Base-by-base conservation (phyloP, 2,888 invertebrate genomes). In the Chloroclystis v-ata region DNA sequence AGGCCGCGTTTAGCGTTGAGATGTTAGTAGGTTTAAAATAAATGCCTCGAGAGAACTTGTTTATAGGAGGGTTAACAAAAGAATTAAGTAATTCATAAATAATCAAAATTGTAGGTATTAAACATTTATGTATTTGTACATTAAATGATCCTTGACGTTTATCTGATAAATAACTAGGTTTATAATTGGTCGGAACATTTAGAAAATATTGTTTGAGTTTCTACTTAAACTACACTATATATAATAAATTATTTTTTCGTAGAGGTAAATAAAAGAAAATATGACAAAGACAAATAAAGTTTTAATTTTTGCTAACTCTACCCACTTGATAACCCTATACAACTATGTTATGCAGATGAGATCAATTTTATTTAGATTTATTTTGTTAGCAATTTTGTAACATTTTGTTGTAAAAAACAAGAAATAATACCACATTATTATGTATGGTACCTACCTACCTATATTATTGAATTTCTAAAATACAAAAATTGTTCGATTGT, bases 351-450 rank as follows among this genome's bases (percentile, higher is more conserved):
- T 82, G 82, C 78, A 82, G 79, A 82, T 78, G 76, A 77, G 78
- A 82, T 80, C 77, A 79, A 78, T 82, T 82, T 82, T 82, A 83
- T 83, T 83, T 67, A 83, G 81, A 85, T 86, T 84, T 84, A 85
- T 86, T 74, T 72, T 73, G 78, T 77, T 75, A 78, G 78, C 69
- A 76, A 64, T 63, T 75, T 72, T 59, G 65, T 70, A 69, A 73
- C 72, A 69, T 74, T 77, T 76, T 74, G 68, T 72, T 69, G 72
- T 70, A n/a, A n/a, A n/a, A n/a, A n/a, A n/a, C n/a, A n/a, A n/a
- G n/a, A n/a, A n/a, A n/a, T n/a, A n/a, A n/a, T n/a, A n/a, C n/a
- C n/a, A n/a, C n/a, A n/a, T n/a, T n/a, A n/a, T n/a, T n/a, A n/a
- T n/a, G n/a, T n/a, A n/a, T n/a, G n/a, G n/a, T n/a, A n/a, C n/a